Evolutionary conservation across 2,888 invertebrate genomes (phyloP).

Genomic region (Eupithecia subfuscata): DNA sequence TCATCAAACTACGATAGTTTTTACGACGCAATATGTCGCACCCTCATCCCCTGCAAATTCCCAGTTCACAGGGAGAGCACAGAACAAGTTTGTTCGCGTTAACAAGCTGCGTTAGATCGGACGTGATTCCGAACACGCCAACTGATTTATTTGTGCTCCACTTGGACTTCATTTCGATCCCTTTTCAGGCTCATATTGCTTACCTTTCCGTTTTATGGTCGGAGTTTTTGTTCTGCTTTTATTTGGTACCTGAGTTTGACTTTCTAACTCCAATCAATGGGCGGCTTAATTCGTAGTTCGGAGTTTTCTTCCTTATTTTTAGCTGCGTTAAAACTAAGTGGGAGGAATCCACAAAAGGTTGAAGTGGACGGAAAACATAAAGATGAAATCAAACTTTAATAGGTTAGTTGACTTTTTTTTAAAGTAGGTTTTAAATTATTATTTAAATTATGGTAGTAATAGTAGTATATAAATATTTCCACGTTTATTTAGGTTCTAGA

Average conservation of each 20-base stretch:
- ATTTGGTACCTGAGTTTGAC: constrained; percentile 27
- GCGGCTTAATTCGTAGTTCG: constrained; percentile 5
- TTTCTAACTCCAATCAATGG: constrained; percentile 29
- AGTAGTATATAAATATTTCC: too few relatives aligned
- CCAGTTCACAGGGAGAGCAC: constrained; percentile 46
- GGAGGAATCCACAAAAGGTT: not conserved
- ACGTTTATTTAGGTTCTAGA: too few relatives aligned
- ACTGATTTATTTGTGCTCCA: constrained; percentile 69
- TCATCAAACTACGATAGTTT: too few relatives aligned
- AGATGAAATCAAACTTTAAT: not conserved
- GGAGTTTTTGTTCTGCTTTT: constrained; percentile 37
- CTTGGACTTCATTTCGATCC: constrained; percentile 57
- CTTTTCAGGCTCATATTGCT: constrained; percentile 48
- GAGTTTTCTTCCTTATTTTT: not conserved
- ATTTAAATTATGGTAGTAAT: too few relatives aligned
- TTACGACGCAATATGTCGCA: constrained; percentile 31
- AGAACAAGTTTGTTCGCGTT: constrained; percentile 71
- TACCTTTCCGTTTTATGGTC: constrained; percentile 43
- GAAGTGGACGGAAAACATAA: not conserved
- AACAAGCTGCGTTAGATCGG: constrained; percentile 74
- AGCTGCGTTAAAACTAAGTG: not conserved
- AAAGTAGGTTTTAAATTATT: too few relatives aligned
- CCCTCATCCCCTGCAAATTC: constrained; percentile 36
- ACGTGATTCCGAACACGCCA: constrained; percentile 70
- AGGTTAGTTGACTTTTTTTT: too few relatives aligned